Conservation (phyloP, 2,888 invertebrate species). For the Drosophila yooni region DNA sequence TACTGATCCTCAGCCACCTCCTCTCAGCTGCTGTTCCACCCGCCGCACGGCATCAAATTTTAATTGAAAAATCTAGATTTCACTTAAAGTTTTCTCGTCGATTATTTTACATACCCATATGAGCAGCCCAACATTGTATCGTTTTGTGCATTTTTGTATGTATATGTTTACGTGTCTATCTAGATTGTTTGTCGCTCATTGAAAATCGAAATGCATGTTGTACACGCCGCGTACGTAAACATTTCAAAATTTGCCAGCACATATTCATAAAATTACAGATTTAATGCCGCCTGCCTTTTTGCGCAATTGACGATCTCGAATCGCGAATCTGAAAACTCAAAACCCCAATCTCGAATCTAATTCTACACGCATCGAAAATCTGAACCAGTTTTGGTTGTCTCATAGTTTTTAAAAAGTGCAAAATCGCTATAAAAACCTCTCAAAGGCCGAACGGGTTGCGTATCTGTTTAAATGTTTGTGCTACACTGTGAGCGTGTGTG, state of each 20-base stretch:
- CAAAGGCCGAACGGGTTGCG: constrained; percentile 70
- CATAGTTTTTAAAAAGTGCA: constrained; percentile 58
- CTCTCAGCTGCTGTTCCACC: constrained; percentile 35
- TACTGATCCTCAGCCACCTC: constrained; percentile 1
- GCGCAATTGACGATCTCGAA: constrained; percentile 60
- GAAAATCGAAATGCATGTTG: constrained; percentile 56
- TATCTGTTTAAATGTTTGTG: constrained; percentile 16
- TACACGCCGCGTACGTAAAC: constrained; percentile 68
- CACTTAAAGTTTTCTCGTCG: constrained; percentile 51
- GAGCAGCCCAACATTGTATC: constrained; percentile 44
- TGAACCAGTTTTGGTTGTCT: constrained; percentile 63
- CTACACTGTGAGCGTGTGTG: constrained; percentile 6
- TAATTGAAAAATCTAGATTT: constrained; percentile 77
- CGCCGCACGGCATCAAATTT: constrained; percentile 41
- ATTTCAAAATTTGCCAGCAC: constrained; percentile 71
- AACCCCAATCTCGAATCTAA: constrained; percentile 47
- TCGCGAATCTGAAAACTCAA: constrained; percentile 36
- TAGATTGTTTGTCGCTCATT: constrained; percentile 71
- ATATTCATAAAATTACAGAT: constrained; percentile 69
- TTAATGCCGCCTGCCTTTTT: constrained; percentile 62
- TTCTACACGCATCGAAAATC: constrained; percentile 60
- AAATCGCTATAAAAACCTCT: constrained; percentile 54
- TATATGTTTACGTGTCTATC: constrained; percentile 38
- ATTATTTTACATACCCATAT: constrained; percentile 56
- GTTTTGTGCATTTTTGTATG: constrained; percentile 21